Evolutionary conservation across 1,140 invertebrate genomes (phyloP), one percentile per base, ranked within the genome.

Genomic region (Neelides sp.): DNA sequence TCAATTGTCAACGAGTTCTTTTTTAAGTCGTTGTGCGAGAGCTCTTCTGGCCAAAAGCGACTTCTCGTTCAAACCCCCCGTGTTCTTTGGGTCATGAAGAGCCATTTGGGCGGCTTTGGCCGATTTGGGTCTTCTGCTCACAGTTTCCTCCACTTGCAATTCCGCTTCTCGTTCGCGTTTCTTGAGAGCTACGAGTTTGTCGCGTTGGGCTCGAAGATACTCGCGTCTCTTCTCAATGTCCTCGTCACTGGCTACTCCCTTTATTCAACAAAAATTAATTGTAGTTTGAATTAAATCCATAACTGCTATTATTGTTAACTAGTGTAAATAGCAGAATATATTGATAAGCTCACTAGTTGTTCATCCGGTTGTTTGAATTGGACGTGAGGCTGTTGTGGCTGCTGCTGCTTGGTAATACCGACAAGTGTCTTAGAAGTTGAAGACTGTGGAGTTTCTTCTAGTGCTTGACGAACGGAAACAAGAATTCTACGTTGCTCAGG

Each of bases 131-230:
- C 83, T 65, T 20, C 12, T 23, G 13, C n/a, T 17, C n/a, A 68
- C 73, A 0, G 50, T 32, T 43, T 64, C 57, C 4, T 49, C 52
- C 22, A 63, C 59, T n/a, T 74, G 74, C 2, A 94, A 67, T 61
- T 82, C 77, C 58, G 83, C 81, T 61, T 83, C 80, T 22, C 89
- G 72, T 17, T 84, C 86, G 66, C 83, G 76, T 64, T 85, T 85
- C 64, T 94, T 94, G 61, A 93, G 64, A 15, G 83, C 82, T 26
- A 94, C 71, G 17, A 95, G 73, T 64, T 92, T 90, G 65, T 94
- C 89, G 23, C 90, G 73, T 66, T 92, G 88, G 39, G 82, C 75
- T 26, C 83, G 78, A 22, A 95, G 68, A 65, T 91, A 93, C 58
- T 85, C 75, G 62, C 87, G 83, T 1, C 89, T 72, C 48, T 79